Conservation (phyloP, 2,888 invertebrate species). For the Balanococcus diminutus region DNA sequence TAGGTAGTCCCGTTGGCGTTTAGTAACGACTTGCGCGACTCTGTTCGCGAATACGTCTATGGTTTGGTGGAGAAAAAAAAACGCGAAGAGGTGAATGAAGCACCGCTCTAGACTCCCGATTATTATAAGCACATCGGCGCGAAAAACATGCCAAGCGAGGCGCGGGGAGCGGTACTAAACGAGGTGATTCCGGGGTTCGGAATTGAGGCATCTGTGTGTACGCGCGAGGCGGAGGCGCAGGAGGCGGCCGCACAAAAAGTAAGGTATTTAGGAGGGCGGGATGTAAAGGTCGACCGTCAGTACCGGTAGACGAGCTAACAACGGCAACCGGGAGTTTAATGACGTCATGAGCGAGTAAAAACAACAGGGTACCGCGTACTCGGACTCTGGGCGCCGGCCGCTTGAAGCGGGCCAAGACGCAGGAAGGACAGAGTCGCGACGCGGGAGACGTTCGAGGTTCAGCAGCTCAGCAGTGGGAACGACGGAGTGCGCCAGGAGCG, state of each 20-base stretch:
- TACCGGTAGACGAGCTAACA: constrained; percentile 49
- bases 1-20: background rate
- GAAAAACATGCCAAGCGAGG: background rate
- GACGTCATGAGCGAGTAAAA: constrained; percentile 11
- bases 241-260: constrained; percentile 17
- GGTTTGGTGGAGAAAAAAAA: background rate
- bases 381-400: background rate
- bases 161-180: background rate
- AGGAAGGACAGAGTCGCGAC: background rate
- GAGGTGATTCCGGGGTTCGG: constrained; percentile 46
- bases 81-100: constrained; percentile 33
- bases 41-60: background rate
- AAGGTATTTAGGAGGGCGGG: constrained; percentile 26
- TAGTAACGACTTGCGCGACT: background rate
- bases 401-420: background rate
- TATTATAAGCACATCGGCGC: constrained; percentile 15
- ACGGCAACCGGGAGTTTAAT: constrained; percentile 39
- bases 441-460: background rate
- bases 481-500: background rate
- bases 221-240: background rate
- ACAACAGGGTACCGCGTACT: constrained; percentile 11
- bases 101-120: constrained; percentile 30
- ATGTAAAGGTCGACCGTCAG: constrained; percentile 48
- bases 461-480: background rate
- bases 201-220: constrained; percentile 16